phyloP scores from a whole-genome alignment of 2,113 vertebrate genomes.

The Neogobius melanostomus region DNA sequence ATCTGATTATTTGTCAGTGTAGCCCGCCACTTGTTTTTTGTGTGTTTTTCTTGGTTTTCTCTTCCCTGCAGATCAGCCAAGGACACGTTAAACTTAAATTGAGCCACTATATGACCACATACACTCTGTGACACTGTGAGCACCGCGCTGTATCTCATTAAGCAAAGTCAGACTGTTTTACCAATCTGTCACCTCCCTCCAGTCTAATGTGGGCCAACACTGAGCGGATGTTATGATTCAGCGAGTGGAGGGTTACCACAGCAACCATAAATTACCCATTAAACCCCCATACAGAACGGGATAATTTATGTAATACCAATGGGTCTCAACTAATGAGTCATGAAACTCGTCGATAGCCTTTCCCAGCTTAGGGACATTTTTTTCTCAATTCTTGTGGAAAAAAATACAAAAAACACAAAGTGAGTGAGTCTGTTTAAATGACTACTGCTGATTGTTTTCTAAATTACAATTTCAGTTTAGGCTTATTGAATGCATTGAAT shows the following conservation, averaged over 20 bases:
- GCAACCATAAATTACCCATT: slow-evolving; percentile 28
- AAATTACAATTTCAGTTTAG: no score
- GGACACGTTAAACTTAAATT: slow-evolving; percentile 62
- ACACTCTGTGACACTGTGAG: slow-evolving; percentile 16
- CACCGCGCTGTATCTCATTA: slow-evolving; percentile 55
- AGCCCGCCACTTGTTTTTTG: no score
- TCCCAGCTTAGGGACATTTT: no score
- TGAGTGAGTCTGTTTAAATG: no score
- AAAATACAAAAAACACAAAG: no score
- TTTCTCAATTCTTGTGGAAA: no score
- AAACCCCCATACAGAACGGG: slow-evolving; percentile 25
- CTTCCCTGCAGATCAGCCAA: slow-evolving; percentile 38
- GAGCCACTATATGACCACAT: slow-evolving; percentile 30
- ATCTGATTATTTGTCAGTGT: no score
- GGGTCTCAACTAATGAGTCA: no score
- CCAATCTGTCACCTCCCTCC: slow-evolving; percentile 37
- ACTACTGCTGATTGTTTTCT: no score
- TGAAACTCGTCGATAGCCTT: no score
- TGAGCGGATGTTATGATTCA: slow-evolving; percentile 26
- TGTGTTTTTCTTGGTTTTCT: neutral
- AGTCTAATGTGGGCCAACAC: slow-evolving; percentile 11
- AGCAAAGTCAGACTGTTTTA: slow-evolving; percentile 55
- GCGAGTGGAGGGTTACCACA: slow-evolving; percentile 46
- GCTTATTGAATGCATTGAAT: no score
- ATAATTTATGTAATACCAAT: slow-evolving; percentile 3